Percentiles rank a stretch among this genome's conserved stretches.
Conservation (phyloP, 2,888 invertebrate species). For the Eucera pruinosa region DNA sequence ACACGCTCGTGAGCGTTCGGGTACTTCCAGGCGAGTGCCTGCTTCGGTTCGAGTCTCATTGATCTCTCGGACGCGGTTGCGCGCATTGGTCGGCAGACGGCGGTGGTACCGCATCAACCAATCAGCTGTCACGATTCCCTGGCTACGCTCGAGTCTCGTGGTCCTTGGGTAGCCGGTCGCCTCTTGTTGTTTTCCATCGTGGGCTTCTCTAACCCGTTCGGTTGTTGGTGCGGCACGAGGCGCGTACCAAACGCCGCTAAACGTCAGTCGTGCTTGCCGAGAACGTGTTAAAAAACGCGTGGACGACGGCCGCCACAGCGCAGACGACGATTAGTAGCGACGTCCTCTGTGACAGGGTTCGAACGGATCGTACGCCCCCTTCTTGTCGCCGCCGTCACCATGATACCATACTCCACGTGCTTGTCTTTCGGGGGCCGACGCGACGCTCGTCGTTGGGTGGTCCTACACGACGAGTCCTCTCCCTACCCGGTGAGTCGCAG, state of each 20-base stretch:
- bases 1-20: slow-evolving; percentile 45
- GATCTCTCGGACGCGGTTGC: slow-evolving; percentile 60
- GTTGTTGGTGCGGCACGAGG: slow-evolving; percentile 26
- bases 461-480: slow-evolving; percentile 70
- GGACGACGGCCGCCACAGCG: slow-evolving; percentile 23
- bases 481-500: slow-evolving; percentile 72
- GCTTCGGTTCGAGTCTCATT: slow-evolving; percentile 54
- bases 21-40: slow-evolving; percentile 43
- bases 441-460: slow-evolving; percentile 74
- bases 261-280: slow-evolving; percentile 15
- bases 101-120: slow-evolving; percentile 50
- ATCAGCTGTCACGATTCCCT: slow-evolving; percentile 51
- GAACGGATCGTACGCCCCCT: slow-evolving; percentile 57
- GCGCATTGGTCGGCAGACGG: slow-evolving; percentile 48
- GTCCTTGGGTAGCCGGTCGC: slow-evolving; percentile 55
- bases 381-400: slow-evolving; percentile 60
- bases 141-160: slow-evolving; percentile 59
- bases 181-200: slow-evolving; percentile 60
- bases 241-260: slow-evolving; percentile 27
- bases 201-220: slow-evolving; percentile 40
- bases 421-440: slow-evolving; percentile 74
- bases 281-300: not conserved
- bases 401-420: slow-evolving; percentile 80
- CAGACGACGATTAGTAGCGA: slow-evolving; percentile 29
- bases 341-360: slow-evolving; percentile 37